Evolutionary conservation across 2,888 invertebrate species (phyloP), one percentile per base, ranked within the genome.

Genomic region (Andrena minutula): DNA sequence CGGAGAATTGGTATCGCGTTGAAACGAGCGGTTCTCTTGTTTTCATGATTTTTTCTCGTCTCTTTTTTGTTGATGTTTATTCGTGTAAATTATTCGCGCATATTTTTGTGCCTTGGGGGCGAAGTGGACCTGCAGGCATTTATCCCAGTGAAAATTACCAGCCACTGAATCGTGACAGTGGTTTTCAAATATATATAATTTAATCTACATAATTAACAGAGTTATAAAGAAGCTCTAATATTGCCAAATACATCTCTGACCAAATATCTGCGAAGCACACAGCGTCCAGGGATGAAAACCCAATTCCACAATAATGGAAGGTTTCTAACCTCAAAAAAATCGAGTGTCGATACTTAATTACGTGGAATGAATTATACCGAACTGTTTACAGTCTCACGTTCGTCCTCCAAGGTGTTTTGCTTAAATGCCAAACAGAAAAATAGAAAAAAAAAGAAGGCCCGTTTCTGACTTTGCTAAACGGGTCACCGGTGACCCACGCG

Each of bases 1-100:
- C 74, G 5, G 32, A 49, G 23, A 74, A 77, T 78, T 63, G 53
- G 71, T 16, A 79, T 76, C 63, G 71, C 71, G 64, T 26, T 68
- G 66, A 56, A 51, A 56, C 41, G 16, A 61, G 75, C 51, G 26
- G 49, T 66, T 58, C 30, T 32, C 26, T 61, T 23, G 16, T 47
- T 51, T 58, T 23, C 30, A 53, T 35, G 49, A n/a, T 35, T 16
- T 26, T 77, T n/a, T 56, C 32, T 35, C n/a, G 20, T 8, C 8
- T 3, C 20, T 70, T 60, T 71, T 63, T 80, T 79, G 73, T 86
- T 75, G 68, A 79, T 41, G 10, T 60, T 69, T 60, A 32, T 64
- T 64, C 65, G 63, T 72, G 74, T 73, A 82, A 65, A 83, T 76
- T 74, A 68, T 68, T 78, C 35, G 51, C 7, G 56, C 61, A 60